These are phyloP conservation scores for Streptopelia turtur DNA, from an alignment of 2,797 vertebrate species.

Conservation along the genomic window DNA sequence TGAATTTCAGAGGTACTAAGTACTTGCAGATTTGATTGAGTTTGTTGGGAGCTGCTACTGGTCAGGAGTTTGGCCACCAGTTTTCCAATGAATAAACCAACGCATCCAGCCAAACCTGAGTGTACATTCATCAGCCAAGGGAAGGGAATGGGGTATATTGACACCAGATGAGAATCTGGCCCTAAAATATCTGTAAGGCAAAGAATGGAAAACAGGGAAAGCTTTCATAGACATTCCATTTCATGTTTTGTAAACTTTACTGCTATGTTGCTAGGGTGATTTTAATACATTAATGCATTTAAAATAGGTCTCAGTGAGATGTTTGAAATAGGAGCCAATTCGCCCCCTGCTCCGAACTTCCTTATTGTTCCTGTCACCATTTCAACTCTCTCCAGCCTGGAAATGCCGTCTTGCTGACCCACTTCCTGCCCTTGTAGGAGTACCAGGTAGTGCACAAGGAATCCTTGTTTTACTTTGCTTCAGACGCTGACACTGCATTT, in stretches of 20 bases:
- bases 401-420: conserved; percentile 17
- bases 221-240: background rate
- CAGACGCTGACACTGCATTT: conserved; percentile 37
- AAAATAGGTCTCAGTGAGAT: conserved; percentile 13
- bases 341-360: background rate
- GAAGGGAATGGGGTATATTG: background rate
- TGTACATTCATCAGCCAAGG: background rate
- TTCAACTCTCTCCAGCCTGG: conserved; percentile 10
- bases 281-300: background rate
- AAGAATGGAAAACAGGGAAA: background rate
- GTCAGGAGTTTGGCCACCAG: background rate
- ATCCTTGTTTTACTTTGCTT: conserved; percentile 36
- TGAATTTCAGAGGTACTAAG: background rate
- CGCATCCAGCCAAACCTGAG: background rate
- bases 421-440: conserved; percentile 31
- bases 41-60: background rate
- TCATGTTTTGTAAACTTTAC: conserved; percentile 54
- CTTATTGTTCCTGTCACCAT: background rate
- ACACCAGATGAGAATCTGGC: background rate
- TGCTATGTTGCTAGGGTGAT: conserved; percentile 13
- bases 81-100: background rate
- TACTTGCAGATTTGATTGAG: background rate
- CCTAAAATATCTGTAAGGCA: background rate
- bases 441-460: conserved; percentile 24
- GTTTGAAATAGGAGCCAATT: conserved; percentile 16